Evolutionary conservation across 2,797 vertebrate species (phyloP), one percentile per base, ranked within the genome.

Genomic region (Darevskia mixta): DNA sequence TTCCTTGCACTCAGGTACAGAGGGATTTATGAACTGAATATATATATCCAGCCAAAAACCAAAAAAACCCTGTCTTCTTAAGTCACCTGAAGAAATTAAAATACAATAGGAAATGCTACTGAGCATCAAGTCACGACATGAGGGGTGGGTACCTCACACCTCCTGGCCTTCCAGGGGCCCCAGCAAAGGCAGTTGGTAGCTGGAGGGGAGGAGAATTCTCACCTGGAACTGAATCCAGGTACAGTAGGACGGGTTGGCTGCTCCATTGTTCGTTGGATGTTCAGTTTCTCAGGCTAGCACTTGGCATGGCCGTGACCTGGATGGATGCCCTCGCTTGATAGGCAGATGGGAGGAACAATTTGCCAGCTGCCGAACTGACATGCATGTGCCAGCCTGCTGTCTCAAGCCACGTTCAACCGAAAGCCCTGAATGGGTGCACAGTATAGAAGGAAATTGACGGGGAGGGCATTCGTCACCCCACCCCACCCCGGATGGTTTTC

Each of bases 331-430:
- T 86, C 35, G 79, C 72, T 41, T 77, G 72, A 3, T 0, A 0
- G 41, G 58, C 66, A 35, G 85, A 73, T 35, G 58, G 3, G 83
- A 84, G 73, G 0, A 0, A n/a, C 1, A 45, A 75, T 20, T 79
- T 86, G 13, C 77, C 69, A 89, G 73, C 49, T 49, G 38, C 29
- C 29, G n/a, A 82, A 66, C 15, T 35, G 41, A 49, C 13, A 23
- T 38, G 35, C 75, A 78, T 43, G 0, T 8, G 4, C 49, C 85
- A 88, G 93, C 94, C 90, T 92, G 94, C 91, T 88, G 80, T 86
- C 38, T 75, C 61, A 35, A 43, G 79, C 17, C 85, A 95, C 92
- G 79, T 92, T 83, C 83, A 94, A 90, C 41, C n/a, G 58, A 83
- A 87, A 84, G 67, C 15, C 27, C 55, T 67, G 77, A 67, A 76